Evolutionary conservation across 2,888 invertebrate genomes (phyloP).

Genomic region (Drosophila longiperda): DNA sequence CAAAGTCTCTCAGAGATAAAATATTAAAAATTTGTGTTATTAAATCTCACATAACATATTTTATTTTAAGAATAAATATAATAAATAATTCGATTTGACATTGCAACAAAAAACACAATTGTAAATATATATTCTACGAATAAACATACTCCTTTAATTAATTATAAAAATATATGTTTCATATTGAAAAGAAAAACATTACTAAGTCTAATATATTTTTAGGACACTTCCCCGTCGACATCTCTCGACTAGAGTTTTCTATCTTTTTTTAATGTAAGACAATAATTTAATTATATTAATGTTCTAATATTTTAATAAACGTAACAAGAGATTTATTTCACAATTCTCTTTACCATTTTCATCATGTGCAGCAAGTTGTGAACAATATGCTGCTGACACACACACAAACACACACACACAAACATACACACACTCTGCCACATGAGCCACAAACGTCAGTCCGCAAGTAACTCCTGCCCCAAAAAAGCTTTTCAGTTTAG

Average conservation of each 20-base stretch:
- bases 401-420: neutral
- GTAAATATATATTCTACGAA: no score
- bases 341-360: constrained; percentile 2
- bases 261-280: neutral
- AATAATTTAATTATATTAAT: neutral
- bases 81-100: neutral
- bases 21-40: rapidly evolving
- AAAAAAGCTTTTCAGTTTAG: neutral
- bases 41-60: neutral
- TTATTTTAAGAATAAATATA: neutral
- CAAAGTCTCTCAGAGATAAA: no score
- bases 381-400: constrained; percentile 4
- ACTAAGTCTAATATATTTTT: no score
- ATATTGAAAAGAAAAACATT: no score
- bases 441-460: neutral
- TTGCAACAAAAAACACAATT: no score
- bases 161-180: no score
- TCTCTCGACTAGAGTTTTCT: neutral
- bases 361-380: neutral
- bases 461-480: neutral
- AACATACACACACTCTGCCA: neutral
- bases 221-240: neutral
- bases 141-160: no score
- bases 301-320: neutral
- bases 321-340: neutral